Evolutionary conservation across 2,797 vertebrate genomes (phyloP), one percentile per base, ranked within the genome.

Genomic region (Lepus townsendii): DNA sequence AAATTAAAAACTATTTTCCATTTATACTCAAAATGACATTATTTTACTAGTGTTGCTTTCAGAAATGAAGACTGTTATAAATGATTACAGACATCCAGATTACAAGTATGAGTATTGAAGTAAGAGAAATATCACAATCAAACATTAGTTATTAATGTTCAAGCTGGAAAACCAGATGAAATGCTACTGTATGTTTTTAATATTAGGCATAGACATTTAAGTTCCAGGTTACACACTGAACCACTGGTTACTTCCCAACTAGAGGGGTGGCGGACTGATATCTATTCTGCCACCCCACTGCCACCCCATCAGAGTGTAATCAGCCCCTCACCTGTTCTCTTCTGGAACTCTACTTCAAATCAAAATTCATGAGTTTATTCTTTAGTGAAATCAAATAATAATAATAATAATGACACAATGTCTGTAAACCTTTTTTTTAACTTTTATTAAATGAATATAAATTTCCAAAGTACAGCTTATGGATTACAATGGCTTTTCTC

Each of bases 221-320:
- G n/a, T 20, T 14, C 9, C 1, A 47, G 13, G 60, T 26, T 26
- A 22, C 14, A 26, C 8, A 68, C 12, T 14, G 13, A 38, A 24
- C 4, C 4, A 26, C 35, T 17, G 17, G 16, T 20, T 24, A 2
- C n/a, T n/a, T 32, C 42, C 50, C 12, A 13, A 20, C 0, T 2
- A 42, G 2, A 77, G 26, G 32, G 52, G 5, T 1, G 1, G 20
- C 30, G 27, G 3, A 16, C 9, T 10, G 32, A 35, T 1, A 5
- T 54, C 69, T 7, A 6, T 3, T 42, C 50, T 22, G 9, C 27
- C 26, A 7, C 16, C 16, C 32, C 3, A 13, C 75, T 16, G 2
- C 2, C 50, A 3, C n/a, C 62, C 24, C 10, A 0, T 0, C 26
- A 9, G 11, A 5, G 13, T 13, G 47, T 0, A 14, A 42, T 8